A percentile compares a stretch with the other conserved stretches of the same genome.
Evolutionary conservation across 2,888 invertebrate genomes (phyloP).

Genomic region (Leucophenga maculata): DNA sequence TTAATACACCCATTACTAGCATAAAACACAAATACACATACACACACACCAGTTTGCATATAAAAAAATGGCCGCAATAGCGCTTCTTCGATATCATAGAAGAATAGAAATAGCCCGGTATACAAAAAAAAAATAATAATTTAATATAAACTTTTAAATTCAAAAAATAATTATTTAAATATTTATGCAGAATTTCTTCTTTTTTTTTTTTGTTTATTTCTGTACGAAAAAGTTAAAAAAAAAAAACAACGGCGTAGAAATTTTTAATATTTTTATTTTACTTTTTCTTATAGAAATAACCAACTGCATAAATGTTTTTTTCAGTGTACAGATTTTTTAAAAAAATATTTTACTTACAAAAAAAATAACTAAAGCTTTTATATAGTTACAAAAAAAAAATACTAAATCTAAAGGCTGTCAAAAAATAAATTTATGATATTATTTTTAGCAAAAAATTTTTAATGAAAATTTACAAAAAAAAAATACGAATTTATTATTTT

Average conservation of each 20-base stretch:
- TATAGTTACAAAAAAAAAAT: too few relatives aligned
- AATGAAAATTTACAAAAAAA: too few relatives aligned
- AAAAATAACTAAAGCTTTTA: neutral
- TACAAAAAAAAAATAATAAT: slow-evolving; percentile 19
- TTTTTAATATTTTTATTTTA: neutral
- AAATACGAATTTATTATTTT: too few relatives aligned
- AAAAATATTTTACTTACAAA: neutral
- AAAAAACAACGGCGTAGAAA: too few relatives aligned
- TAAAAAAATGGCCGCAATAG: slow-evolving; percentile 63
- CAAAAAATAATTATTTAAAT: neutral
- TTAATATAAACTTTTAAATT: slow-evolving; percentile 18
- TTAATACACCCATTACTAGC: too few relatives aligned
- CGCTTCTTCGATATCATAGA: slow-evolving; percentile 67
- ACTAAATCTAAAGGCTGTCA: too few relatives aligned
- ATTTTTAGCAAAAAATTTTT: slow-evolving; percentile 5
- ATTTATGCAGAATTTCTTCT: neutral
- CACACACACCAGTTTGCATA: slow-evolving; percentile 47
- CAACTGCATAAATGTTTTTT: neutral
- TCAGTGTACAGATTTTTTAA: neutral
- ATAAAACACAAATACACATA: slow-evolving; percentile 20
- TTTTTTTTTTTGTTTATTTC: neutral
- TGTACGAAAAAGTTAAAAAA: neutral
- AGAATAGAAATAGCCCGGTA: slow-evolving; percentile 65
- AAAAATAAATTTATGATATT: too few relatives aligned
- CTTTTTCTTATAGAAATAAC: too few relatives aligned